Evolutionary conservation across 1,140 invertebrate species (phyloP).

Genomic region (Bombus confusus): DNA sequence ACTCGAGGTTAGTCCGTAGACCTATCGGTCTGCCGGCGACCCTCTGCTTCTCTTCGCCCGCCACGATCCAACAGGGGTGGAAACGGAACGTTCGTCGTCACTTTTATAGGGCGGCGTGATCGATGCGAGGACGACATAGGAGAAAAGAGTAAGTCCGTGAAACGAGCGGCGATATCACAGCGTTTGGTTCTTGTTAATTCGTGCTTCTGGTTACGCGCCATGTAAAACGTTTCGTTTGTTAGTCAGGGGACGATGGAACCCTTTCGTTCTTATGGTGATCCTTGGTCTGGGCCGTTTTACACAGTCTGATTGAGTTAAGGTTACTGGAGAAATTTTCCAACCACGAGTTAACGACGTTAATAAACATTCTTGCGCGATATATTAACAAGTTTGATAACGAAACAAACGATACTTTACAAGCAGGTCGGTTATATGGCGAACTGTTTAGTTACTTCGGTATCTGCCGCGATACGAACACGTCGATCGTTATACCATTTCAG

Average conservation of each 20-base stretch:
- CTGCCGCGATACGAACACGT: not conserved
- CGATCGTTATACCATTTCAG: not conserved
- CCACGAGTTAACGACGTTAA: not conserved
- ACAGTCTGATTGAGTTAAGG: not conserved
- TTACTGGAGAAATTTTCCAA: not conserved
- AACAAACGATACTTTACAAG: too few relatives aligned
- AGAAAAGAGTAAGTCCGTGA: conserved; percentile 21
- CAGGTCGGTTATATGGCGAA: too few relatives aligned
- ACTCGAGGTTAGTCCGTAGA: conserved; percentile 70
- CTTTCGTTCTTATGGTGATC: not conserved
- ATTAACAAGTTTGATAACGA: too few relatives aligned
- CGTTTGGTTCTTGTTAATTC: conserved; percentile 8
- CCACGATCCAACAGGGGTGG: conserved; percentile 13
- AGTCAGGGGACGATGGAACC: not conserved
- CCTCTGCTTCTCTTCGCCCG: conserved; percentile 29
- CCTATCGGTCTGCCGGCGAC: conserved; percentile 45
- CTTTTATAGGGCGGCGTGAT: conserved; percentile 67
- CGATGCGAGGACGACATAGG: conserved; percentile 53
- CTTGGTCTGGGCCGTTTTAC: not conserved
- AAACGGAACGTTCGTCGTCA: conserved; percentile 63
- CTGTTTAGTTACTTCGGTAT: too few relatives aligned
- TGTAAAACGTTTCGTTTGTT: not conserved
- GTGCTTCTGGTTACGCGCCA: not conserved
- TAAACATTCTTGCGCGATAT: not conserved
- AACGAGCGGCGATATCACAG: not conserved